phyloP scores from a whole-genome alignment of 2,888 invertebrate species.

The Eupithecia insigniata region DNA sequence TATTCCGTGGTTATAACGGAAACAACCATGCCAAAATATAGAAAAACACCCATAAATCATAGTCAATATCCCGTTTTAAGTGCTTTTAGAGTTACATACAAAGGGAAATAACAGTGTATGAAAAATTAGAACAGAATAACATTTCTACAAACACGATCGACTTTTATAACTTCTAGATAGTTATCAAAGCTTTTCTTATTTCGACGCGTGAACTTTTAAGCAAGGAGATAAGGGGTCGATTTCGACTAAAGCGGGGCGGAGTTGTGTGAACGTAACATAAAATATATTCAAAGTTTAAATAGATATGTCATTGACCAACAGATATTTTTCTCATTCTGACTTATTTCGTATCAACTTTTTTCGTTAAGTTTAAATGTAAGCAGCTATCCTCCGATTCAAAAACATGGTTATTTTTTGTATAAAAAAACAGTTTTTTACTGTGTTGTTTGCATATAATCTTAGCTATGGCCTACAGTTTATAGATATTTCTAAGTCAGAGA shows the following conservation, averaged over 20 bases:
- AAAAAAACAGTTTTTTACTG: too few relatives aligned
- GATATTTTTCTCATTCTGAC: background rate
- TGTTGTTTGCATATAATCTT: too few relatives aligned
- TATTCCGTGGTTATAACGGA: background rate
- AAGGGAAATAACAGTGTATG: background rate
- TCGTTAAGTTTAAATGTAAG: too few relatives aligned
- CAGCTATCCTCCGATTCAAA: too few relatives aligned
- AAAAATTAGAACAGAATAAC: background rate
- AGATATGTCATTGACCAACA: too few relatives aligned
- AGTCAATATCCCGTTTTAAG: background rate
- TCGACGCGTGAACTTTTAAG: background rate
- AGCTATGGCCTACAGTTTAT: too few relatives aligned
- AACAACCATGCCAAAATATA: background rate
- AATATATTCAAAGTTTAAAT: background rate
- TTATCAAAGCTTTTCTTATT: background rate
- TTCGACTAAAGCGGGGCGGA: background rate
- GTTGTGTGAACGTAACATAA: background rate
- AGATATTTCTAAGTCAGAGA: background rate
- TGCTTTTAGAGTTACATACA: background rate
- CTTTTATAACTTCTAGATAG: background rate
- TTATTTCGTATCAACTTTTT: too few relatives aligned
- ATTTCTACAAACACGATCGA: background rate
- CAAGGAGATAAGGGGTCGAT: background rate
- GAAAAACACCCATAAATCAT: background rate
- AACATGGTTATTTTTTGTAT: too few relatives aligned